A percentile compares a stretch with the other conserved stretches of the same genome.
Evolutionary conservation across 1,140 invertebrate species (phyloP).

Genomic region (Hyphantria cunea): DNA sequence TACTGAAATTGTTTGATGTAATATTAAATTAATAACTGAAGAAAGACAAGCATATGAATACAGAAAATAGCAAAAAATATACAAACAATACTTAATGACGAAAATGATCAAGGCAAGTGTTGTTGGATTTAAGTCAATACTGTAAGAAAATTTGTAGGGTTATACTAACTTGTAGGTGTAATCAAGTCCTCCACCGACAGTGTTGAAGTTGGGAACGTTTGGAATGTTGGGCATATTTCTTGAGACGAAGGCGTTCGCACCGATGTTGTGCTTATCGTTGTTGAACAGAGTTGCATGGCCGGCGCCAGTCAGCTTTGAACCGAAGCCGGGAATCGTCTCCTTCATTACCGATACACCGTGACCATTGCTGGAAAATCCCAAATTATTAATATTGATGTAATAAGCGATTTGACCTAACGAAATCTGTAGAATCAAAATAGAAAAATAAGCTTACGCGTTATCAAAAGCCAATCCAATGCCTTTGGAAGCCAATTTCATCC

Average conservation of each 20-base stretch:
- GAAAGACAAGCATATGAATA: too few species aligned
- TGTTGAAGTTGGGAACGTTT: constrained; percentile 49
- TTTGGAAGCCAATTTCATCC: background rate
- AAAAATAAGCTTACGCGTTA: constrained; percentile 16
- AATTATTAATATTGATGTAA: background rate
- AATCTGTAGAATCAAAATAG: constrained; percentile 2
- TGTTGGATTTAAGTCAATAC: too few species aligned
- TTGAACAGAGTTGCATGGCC: constrained; percentile 49
- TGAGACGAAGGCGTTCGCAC: constrained; percentile 50
- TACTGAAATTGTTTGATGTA: constrained; percentile 34
- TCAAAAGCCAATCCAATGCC: constrained; percentile 18
- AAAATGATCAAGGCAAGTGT: too few species aligned
- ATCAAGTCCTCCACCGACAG: constrained; percentile 49
- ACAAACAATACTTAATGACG: too few species aligned
- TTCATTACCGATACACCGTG: constrained; percentile 38
- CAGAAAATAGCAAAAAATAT: too few species aligned
- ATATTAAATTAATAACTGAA: too few species aligned
- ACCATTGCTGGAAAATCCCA: constrained; percentile 31
- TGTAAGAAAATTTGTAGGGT: background rate
- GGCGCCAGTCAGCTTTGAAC: constrained; percentile 45
- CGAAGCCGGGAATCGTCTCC: constrained; percentile 44
- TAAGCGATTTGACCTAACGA: background rate
- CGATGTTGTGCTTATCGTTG: constrained; percentile 51
- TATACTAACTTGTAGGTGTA: constrained; percentile 48
- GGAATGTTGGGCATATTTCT: constrained; percentile 48